A percentile compares a stretch with the other conserved stretches of the same genome.
These are phyloP conservation scores for Gopherus evgoodei DNA, from an alignment of 2,113 vertebrate genomes.

Conservation along the genomic window DNA sequence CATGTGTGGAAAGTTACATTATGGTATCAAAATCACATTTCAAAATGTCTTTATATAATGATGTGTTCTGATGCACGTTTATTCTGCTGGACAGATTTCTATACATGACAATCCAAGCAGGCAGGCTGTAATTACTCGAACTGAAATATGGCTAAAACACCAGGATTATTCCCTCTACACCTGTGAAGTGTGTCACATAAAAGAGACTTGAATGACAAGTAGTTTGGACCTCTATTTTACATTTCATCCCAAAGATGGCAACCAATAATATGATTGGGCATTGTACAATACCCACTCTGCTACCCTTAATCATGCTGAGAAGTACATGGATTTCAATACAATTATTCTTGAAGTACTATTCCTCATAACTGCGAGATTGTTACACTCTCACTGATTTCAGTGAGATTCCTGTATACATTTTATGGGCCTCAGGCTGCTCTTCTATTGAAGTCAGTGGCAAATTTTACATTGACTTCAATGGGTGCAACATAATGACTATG, in stretches of 20 bases:
- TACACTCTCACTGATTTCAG: background rate
- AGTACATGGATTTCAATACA: background rate
- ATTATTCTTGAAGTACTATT: no score
- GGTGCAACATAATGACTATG: background rate
- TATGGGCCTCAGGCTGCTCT: fast-evolving
- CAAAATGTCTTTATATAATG: background rate
- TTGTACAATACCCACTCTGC: background rate
- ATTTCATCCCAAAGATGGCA: background rate
- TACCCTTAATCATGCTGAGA: background rate
- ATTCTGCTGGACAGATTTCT: background rate
- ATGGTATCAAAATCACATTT: background rate
- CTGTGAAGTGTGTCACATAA: background rate
- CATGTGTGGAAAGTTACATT: background rate
- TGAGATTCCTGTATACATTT: background rate
- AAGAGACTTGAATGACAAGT: background rate
- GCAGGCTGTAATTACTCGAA: background rate
- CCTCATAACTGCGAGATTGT: background rate
- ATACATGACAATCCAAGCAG: background rate
- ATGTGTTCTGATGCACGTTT: background rate
- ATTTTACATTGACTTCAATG: background rate
- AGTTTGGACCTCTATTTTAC: background rate
- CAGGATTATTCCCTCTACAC: background rate
- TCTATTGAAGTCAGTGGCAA: background rate
- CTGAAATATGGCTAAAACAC: background rate
- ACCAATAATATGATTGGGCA: background rate